Percentiles rank a stretch among this genome's conserved stretches.
Conservation (phyloP, 2,888 invertebrate genomes). For the Drosophila percnosoma region DNA sequence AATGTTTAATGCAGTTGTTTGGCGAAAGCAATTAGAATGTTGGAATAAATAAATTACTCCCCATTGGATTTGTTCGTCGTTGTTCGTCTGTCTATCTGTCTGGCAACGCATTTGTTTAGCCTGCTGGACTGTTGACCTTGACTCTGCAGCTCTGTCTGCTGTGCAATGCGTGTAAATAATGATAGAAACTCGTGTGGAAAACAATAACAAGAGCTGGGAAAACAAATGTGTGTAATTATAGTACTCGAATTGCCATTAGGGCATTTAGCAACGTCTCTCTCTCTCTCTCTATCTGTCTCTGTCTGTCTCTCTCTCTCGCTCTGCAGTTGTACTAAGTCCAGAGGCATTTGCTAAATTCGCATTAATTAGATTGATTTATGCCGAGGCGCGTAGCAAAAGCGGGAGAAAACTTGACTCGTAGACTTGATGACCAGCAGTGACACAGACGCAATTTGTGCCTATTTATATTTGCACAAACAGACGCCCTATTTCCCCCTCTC, state of each 20-base stretch:
- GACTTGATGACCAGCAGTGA: constrained; percentile 55
- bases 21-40: constrained; percentile 52
- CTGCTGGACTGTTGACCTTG: constrained; percentile 38
- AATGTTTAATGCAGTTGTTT: not conserved
- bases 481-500: constrained; percentile 20
- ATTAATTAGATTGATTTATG: constrained; percentile 81
- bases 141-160: constrained; percentile 13
- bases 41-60: constrained; percentile 56
- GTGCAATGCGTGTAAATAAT: constrained; percentile 55
- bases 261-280: constrained; percentile 15
- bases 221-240: constrained; percentile 71
- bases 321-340: constrained; percentile 1
- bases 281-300: not conserved
- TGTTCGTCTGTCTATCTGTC: not conserved
- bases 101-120: constrained; percentile 3
- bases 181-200: constrained; percentile 40
- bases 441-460: constrained; percentile 46
- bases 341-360: constrained; percentile 68
- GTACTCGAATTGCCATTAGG: constrained; percentile 69
- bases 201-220: constrained; percentile 22
- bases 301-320: not conserved
- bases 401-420: constrained; percentile 58
- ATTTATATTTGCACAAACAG: constrained; percentile 50
- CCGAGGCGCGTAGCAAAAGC: constrained; percentile 46
- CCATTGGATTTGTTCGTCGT: constrained; percentile 1